A percentile compares a stretch with the other conserved stretches of the same genome.
phyloP scores from a whole-genome alignment of 2,888 invertebrate species.

The Drosophila setosimentum region DNA sequence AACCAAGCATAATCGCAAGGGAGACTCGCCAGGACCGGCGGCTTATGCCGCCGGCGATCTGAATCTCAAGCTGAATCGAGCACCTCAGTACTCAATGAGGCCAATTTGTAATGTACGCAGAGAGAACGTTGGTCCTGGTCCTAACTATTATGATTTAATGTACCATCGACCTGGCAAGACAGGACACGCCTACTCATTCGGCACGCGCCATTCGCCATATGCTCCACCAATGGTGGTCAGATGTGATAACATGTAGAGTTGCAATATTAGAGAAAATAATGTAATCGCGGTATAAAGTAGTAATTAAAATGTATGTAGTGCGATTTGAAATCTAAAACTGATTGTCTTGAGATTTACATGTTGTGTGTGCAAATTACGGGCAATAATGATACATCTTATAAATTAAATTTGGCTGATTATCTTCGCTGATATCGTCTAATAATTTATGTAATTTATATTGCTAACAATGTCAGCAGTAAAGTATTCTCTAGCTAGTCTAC shows the following conservation, averaged over 20 bases:
- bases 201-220: constrained; percentile 77
- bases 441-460: neutral
- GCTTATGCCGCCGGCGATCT: constrained; percentile 77
- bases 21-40: constrained; percentile 83
- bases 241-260: constrained; percentile 82
- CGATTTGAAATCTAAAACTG: neutral
- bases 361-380: neutral
- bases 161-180: constrained; percentile 80
- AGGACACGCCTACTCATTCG: constrained; percentile 81
- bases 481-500: neutral
- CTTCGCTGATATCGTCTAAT: neutral
- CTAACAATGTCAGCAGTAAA: neutral
- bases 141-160: constrained; percentile 80
- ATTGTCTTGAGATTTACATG: neutral
- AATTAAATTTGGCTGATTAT: neutral
- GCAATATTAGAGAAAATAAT: constrained; percentile 70
- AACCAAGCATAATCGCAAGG: constrained; percentile 43
- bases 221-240: constrained; percentile 83
- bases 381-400: neutral
- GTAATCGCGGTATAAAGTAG: constrained; percentile 1
- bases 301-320: constrained; percentile 2
- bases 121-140: constrained; percentile 71
- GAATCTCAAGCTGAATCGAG: constrained; percentile 58
- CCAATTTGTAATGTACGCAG: constrained; percentile 34
- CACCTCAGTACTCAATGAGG: constrained; percentile 79